Base-by-base conservation (phyloP, 30 jellyfish, hydroid and myxozoan genomes). In the Catostylus mosaicus region DNA sequence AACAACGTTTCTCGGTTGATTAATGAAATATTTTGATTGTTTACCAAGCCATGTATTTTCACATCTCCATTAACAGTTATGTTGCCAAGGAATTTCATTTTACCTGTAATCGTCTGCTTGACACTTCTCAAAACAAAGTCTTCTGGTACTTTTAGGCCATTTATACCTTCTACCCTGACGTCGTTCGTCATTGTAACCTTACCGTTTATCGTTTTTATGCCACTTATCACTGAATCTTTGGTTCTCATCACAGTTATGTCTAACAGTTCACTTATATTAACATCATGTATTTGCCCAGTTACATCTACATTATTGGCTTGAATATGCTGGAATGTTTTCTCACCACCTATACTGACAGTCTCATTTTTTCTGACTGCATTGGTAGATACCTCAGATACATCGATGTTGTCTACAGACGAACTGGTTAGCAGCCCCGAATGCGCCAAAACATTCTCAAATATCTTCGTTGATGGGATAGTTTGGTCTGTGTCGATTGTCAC, bases 401-500 rank as follows among this genome's bases (percentile, higher is more conserved):
- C 87, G 36, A 85, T 61, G 19, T 59, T 71, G 72, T 86, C 92
- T 50, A 83, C 54, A 0, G 87, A 51, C n/a, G 96, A 83, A 81
- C 73, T 62, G 22, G 92, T 68, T 12, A 46, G 62, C 8, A 90
- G 62, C 54, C 77, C 73, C 6, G 76, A 40, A 24, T 57, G 31
- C 1, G 75, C 37, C 12, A n/a, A 20, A 11, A 92, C 12, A 0
- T 47, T 57, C 7, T 52, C 62, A 73, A 92, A 80, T 8, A 18
- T 52, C 73, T 80, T 83, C 1, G 48, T 76, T 6, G 95, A 45
- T 1, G 78, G 30, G 2, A 92, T 80, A 4, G 71, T 54, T 45
- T 92, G 98, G 27, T 86, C 78, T 20, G 85, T 51, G 51, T 61
- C 38, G 10, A 86, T 46, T 24, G 94, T 75, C 24, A 92, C 98